Base-by-base conservation (phyloP, 2,797 vertebrate species). In the Caiman crocodilus region DNA sequence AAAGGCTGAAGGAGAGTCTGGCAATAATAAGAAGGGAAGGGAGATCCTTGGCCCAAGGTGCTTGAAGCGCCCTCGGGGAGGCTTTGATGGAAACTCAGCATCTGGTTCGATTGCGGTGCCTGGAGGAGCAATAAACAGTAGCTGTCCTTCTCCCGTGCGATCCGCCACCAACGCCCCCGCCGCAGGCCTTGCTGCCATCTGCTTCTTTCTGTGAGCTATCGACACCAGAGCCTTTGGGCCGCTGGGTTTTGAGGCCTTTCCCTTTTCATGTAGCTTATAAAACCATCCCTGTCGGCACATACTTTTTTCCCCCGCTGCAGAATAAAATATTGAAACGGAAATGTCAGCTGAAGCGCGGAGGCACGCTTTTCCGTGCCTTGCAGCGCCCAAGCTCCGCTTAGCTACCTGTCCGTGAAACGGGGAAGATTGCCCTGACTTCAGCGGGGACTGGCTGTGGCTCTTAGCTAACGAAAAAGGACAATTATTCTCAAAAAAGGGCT, bases 71-170 rank as follows among this genome's bases (percentile, higher is more conserved):
- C 4, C 71, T 64, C 71, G 1, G 14, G 14, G 23, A 74, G 26
- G 57, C 83, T 95, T 93, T 89, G 90, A 87, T 78, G 83, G 63
- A 74, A 76, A 79, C 1, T 23, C 61, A 80, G 6, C 30, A 18
- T 50, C 89, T 77, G 65, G 25, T 32, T 13, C 65, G 90, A 90
- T 5, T 50, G 26, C n/a, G 0, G 4, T 28, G 64, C 79, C 82
- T 65, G 17, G 79, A 57, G 85, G 81, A 75, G 56, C 89, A 74
- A 23, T 0, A 14, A 56, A 64, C 58, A 83, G 58, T 42, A 87
- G 58, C 42, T 73, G 23, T 8, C 35, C 69, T 73, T 73, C 69
- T 42, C 26, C 23, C 69, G 21, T 73, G 69, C 14, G 35, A 73
- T 14, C 35, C 35, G 16, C 69, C 35, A 50, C 6, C 69, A 73